Base-by-base conservation (phyloP, 37 sponge, comb jelly and placozoan species). In the Spongilla lacustris region DNA sequence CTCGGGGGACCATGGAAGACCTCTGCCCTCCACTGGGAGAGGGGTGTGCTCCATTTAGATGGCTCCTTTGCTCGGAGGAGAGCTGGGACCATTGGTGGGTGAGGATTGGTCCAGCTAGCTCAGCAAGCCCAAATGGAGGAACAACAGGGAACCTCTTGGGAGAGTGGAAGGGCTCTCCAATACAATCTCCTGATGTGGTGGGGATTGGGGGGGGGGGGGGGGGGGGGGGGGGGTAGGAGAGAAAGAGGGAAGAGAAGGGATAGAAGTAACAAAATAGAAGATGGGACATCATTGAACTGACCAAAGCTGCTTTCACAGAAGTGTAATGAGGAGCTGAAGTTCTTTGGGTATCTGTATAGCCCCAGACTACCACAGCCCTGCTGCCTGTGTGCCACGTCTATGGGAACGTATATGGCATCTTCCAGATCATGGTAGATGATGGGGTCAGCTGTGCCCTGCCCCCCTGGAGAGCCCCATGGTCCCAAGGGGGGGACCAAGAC, bases 101-200 rank as follows among this genome's bases (percentile, higher is more conserved):
- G 23, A 10, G 19, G 4, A 71, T 30, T 78, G 76, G 70, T 14
- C 88, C 88, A 46, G 77, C 48, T 3, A 89, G 81, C 37, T 93
- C 93, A 0, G 50, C 71, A 3, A 93, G 67, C 31, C 89, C 89
- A 82, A 84, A 93, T 17, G 93, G 89, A 24, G 89, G 86, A 0
- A 88, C 81, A 23, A 85, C 79, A 21, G 93, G 93, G 68, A 89
- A 93, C 24, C 93, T 68, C 32, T 81, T 37, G 0, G 69, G 10
- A 9, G 93, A 92, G 71, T 34, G 68, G 17, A 85, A 83, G 0
- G 89, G 89, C 41, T 50, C 69, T 24, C 93, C 93, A 69, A 36
- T 66, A 22, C 73, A 90, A 31, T 74, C 70, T 12, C 83, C 90
- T 87, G 68, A 21, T 0, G 22, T 30, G 41, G 33, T 12, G 50